Conservation (phyloP, 92 coral and sea anemone species). For the Hydrozoanthus gracilis region DNA sequence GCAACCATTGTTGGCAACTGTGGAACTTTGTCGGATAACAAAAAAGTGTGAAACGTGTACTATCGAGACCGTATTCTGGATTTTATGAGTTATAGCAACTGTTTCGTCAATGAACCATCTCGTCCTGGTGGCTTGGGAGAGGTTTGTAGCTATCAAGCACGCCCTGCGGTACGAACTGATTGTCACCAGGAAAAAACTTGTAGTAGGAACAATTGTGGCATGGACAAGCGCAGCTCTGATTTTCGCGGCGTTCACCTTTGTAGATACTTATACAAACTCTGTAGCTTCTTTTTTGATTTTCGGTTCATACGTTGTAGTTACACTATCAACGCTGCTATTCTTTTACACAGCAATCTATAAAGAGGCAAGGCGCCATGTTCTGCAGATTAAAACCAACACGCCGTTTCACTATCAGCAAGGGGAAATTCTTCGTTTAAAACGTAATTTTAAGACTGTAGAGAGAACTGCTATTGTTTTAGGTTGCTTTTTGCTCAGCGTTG, state of each 20-base stretch:
- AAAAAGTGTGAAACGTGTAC: neutral
- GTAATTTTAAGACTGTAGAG: neutral
- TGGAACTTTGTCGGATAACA: slow-evolving; percentile 7
- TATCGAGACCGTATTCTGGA: neutral
- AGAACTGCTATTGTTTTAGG: too few species aligned
- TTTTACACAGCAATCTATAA: neutral
- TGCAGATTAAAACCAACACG: neutral
- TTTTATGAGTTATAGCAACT: neutral
- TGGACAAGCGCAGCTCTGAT: too few species aligned
- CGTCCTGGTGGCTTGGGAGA: neutral
- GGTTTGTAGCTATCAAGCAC: neutral
- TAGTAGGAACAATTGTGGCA: too few species aligned
- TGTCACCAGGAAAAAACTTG: neutral
- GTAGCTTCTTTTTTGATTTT: too few species aligned
- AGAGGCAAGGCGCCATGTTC: too few species aligned
- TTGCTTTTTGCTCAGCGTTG: neutral
- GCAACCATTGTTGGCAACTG: slow-evolving; percentile 7
- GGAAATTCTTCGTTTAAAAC: too few species aligned
- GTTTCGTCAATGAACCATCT: neutral
- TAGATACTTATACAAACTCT: too few species aligned
- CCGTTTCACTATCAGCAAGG: neutral
- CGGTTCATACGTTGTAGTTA: too few species aligned
- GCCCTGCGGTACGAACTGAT: neutral
- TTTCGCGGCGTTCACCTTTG: too few species aligned
- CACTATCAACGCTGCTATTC: neutral